A percentile compares a stretch with the other conserved stretches of the same genome.
Conservation (phyloP, 1,140 invertebrate species). For the Tetramorium simillimum region DNA sequence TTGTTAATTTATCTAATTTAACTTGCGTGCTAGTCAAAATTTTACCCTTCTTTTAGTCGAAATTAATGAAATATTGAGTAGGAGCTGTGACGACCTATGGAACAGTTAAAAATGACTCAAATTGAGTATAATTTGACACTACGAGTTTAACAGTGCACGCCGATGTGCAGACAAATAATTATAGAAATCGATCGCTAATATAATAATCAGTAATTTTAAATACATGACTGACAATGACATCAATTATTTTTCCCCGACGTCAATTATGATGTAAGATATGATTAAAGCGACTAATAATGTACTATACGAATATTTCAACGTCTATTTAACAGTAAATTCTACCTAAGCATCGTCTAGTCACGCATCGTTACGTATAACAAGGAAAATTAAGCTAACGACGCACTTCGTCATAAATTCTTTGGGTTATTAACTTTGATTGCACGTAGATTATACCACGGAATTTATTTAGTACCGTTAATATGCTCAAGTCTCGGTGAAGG, state of each 20-base stretch:
- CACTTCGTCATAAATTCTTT: slow-evolving; percentile 68
- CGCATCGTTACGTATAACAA: slow-evolving; percentile 71
- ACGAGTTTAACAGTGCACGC: too few relatives aligned
- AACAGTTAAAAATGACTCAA: too few relatives aligned
- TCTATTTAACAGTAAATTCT: slow-evolving; percentile 55
- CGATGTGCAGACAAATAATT: neutral
- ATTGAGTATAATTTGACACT: too few relatives aligned
- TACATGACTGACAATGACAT: neutral
- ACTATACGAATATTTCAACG: slow-evolving; percentile 44
- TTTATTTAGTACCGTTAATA: slow-evolving; percentile 72
- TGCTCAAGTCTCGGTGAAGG: slow-evolving; percentile 34
- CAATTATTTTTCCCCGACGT: neutral
- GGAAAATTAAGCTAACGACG: slow-evolving; percentile 71
- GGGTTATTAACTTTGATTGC: slow-evolving; percentile 70
- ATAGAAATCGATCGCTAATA: neutral
- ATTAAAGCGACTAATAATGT: slow-evolving; percentile 1
- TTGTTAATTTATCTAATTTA: too few relatives aligned
- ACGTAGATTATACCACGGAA: slow-evolving; percentile 64
- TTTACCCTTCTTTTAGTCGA: too few relatives aligned
- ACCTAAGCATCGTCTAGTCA: slow-evolving; percentile 63
- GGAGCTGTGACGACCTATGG: too few relatives aligned
- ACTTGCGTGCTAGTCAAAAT: too few relatives aligned
- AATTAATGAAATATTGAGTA: too few relatives aligned
- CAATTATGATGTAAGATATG: slow-evolving; percentile 33
- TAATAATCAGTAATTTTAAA: neutral